Percentiles rank a stretch among this genome's conserved stretches.
Conservation (phyloP, 64 coral and sea anemone genomes). For the Montipora cactus region DNA sequence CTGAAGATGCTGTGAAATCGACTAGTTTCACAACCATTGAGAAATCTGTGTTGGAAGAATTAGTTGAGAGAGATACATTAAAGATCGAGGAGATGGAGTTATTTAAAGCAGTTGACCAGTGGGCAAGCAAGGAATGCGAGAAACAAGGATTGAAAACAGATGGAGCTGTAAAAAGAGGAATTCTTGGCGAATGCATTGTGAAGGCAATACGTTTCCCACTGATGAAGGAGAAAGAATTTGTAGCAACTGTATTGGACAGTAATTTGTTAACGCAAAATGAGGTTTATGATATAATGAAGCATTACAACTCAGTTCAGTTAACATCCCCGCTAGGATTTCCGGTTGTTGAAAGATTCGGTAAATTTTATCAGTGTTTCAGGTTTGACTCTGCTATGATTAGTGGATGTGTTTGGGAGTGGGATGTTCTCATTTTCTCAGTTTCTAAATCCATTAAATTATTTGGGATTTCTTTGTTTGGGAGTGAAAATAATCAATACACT, state of each 20-base stretch:
- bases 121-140: slow-evolving; percentile 9
- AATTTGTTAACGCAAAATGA: slow-evolving; percentile 15
- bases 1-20: slow-evolving; percentile 13
- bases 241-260: background rate
- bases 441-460: slow-evolving; percentile 9
- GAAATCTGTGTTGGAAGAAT: background rate
- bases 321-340: background rate
- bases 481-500: background rate
- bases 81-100: slow-evolving; percentile 11
- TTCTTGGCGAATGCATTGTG: slow-evolving; percentile 32
- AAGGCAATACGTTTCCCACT: slow-evolving; percentile 11
- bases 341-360: background rate
- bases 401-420: slow-evolving; percentile 1
- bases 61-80: slow-evolving; percentile 24
- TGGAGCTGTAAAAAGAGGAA: slow-evolving; percentile 1
- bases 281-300: slow-evolving; percentile 10
- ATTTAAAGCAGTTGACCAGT: slow-evolving; percentile 29
- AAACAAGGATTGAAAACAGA: background rate
- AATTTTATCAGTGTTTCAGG: background rate
- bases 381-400: background rate
- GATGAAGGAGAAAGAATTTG: slow-evolving; percentile 30
- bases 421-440: slow-evolving; percentile 7
- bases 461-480: slow-evolving; percentile 2
- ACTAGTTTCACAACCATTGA: slow-evolving; percentile 3
- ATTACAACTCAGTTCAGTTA: slow-evolving; percentile 2